Evolutionary conservation across 2,888 invertebrate genomes (phyloP), one percentile per base, ranked within the genome.

Genomic region (Synergus itoensis): DNA sequence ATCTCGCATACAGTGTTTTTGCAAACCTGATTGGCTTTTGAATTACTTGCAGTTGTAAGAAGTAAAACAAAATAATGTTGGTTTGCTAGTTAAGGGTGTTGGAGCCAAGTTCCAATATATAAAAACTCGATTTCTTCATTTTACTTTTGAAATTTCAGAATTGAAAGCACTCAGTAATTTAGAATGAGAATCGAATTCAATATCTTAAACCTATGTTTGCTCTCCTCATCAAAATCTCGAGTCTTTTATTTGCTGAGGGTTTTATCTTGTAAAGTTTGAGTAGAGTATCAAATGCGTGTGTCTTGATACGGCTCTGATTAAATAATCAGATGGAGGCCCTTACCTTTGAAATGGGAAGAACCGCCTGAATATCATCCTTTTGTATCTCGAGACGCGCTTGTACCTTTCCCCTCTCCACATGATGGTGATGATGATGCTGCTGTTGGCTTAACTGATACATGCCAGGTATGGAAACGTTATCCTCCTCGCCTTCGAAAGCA

Each of bases 311-410:
- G 36, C n/a, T 36, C 73, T 73, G 73, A 73, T 73, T 73, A 73
- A 73, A 73, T 36, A 73, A 73, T 73, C 53, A 57, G 36, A 53
- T 48, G 48, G 48, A 16, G 53, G 16, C 48, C 67, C 53, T 91
- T 92, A 98, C 98, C 96, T 98, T 98, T 80, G 98, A 97, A 91
- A 98, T 98, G 18, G 98, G 98, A 40, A 98, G 94, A 16, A 98
- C 97, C 28, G 98, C 97, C 92, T 98, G 98, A 81, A 98, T 97
- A 90, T 98, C 98, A 91, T 98, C 98, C 91, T 98, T 98, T 91
- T 97, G 97, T 82, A 98, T 96, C 89, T 98, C 97, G 69, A 98
- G 94, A 85, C 97, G 94, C 0, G 97, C 96, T 81, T 97, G 96
- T 65, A 97, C 94, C 90, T 97, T 96, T 85, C 95, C 93, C 79